Conservation (phyloP, 37 sponge, comb jelly and placozoan species). For the Axinella damicornis region DNA sequence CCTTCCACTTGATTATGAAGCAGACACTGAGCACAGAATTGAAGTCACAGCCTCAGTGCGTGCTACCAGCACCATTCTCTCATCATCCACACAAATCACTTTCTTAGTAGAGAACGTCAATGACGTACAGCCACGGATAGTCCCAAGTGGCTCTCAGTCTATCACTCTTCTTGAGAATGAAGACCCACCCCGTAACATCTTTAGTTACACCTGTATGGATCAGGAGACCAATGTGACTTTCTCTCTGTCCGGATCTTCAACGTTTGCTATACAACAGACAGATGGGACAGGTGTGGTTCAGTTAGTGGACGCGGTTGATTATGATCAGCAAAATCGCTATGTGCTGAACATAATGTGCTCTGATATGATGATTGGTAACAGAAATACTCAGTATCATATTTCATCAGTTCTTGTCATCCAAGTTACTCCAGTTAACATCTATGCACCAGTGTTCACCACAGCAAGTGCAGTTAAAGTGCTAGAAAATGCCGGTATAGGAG, state of each 20-base stretch:
- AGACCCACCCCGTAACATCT: neutral
- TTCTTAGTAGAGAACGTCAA: conserved; percentile 45
- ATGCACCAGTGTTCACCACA: conserved; percentile 23
- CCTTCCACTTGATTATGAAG: conserved; percentile 54
- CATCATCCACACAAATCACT: neutral
- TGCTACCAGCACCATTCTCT: conserved; percentile 16
- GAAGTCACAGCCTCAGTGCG: conserved; percentile 42
- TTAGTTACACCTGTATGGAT: conserved; percentile 56
- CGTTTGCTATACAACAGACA: conserved; percentile 1
- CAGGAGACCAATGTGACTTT: conserved; percentile 8
- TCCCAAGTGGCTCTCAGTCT: conserved; percentile 9
- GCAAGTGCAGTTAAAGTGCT: neutral
- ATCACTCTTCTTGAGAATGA: conserved; percentile 28
- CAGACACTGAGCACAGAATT: conserved; percentile 19
- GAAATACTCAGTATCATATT: neutral
- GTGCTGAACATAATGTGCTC: conserved; percentile 39
- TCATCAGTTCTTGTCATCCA: conserved; percentile 16
- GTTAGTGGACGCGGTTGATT: conserved; percentile 25
- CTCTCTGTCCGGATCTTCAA: conserved; percentile 2
- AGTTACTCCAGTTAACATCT: conserved; percentile 56
- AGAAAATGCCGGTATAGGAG: conserved; percentile 36
- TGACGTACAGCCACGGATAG: conserved; percentile 25
- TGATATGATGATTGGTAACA: conserved; percentile 4
- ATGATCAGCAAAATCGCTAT: conserved; percentile 12
- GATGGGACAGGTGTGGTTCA: conserved; percentile 14